A percentile compares a stretch with the other conserved stretches of the same genome.
These are phyloP conservation scores for Selenia dentaria DNA, from an alignment of 2,888 invertebrate genomes.

Conservation along the genomic window DNA sequence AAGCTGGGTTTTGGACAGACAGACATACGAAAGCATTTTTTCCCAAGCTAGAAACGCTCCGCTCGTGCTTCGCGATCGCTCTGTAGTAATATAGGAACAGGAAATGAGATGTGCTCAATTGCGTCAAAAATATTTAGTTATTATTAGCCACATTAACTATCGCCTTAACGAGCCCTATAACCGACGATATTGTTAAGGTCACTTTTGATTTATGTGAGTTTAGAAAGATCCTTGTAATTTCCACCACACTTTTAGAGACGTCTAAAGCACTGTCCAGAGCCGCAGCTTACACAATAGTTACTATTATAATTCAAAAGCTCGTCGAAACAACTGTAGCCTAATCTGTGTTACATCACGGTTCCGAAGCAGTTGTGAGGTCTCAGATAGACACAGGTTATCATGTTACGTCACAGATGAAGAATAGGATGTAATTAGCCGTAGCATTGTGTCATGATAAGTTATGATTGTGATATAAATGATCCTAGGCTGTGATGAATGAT, in stretches of 20 bases:
- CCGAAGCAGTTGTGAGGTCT: neutral
- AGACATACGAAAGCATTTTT: too few relatives aligned
- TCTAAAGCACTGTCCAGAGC: neutral
- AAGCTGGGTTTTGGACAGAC: too few relatives aligned
- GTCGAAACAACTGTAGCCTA: neutral
- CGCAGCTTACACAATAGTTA: neutral
- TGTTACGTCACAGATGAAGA: conserved; percentile 20
- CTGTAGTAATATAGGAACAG: too few relatives aligned
- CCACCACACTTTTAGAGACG: neutral
- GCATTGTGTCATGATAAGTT: conserved; percentile 14
- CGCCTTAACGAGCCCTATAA: conserved; percentile 13
- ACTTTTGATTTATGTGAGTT: conserved; percentile 14
- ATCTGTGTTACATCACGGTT: neutral
- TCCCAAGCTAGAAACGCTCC: too few relatives aligned
- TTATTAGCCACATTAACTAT: too few relatives aligned
- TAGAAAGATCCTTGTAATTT: neutral
- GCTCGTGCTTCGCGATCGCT: too few relatives aligned
- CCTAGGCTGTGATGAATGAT: conserved; percentile 17
- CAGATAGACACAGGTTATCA: neutral
- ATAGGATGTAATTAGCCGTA: conserved; percentile 18
- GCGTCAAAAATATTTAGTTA: too few relatives aligned
- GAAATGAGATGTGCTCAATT: too few relatives aligned
- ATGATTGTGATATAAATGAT: conserved; percentile 14
- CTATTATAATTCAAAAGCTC: neutral
- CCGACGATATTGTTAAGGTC: conserved; percentile 8